Evolutionary conservation across 2,888 invertebrate genomes (phyloP).

Genomic region (Trichogramma dendrolimi): DNA sequence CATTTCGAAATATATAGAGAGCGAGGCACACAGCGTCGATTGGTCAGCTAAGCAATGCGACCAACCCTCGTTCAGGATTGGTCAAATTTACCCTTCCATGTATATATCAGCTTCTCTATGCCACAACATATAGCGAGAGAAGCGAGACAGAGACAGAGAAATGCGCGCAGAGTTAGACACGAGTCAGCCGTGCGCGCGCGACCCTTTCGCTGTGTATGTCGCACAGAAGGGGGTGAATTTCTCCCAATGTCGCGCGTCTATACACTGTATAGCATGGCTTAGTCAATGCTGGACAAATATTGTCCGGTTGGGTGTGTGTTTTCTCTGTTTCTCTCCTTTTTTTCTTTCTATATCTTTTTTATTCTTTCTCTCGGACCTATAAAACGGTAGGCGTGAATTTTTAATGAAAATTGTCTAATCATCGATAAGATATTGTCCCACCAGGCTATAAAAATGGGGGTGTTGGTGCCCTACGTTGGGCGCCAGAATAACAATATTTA

Average conservation of each 20-base stretch:
- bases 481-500: too few species aligned
- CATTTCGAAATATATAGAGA: too few species aligned
- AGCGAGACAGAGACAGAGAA: too few species aligned
- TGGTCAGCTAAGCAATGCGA: slow-evolving; percentile 48
- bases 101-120: neutral
- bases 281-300: slow-evolving; percentile 19
- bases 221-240: slow-evolving; percentile 13
- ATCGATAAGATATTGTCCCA: too few species aligned
- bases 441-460: too few species aligned
- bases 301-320: slow-evolving; percentile 1
- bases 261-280: neutral
- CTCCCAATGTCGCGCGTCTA: neutral
- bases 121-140: neutral
- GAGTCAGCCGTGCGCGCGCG: slow-evolving; percentile 11
- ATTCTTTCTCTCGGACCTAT: too few species aligned
- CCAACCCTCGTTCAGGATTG: slow-evolving; percentile 47
- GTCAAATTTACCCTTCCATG: slow-evolving; percentile 44
- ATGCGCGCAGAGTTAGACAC: too few species aligned
- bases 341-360: too few species aligned
- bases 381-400: too few species aligned
- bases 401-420: too few species aligned
- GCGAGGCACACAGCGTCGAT: slow-evolving; percentile 33
- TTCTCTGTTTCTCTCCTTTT: too few species aligned
- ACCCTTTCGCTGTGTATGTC: slow-evolving; percentile 16
- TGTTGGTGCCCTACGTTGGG: too few species aligned